Base-by-base conservation (phyloP, 2,113 vertebrate species). In the Myxocyprinus asiaticus region DNA sequence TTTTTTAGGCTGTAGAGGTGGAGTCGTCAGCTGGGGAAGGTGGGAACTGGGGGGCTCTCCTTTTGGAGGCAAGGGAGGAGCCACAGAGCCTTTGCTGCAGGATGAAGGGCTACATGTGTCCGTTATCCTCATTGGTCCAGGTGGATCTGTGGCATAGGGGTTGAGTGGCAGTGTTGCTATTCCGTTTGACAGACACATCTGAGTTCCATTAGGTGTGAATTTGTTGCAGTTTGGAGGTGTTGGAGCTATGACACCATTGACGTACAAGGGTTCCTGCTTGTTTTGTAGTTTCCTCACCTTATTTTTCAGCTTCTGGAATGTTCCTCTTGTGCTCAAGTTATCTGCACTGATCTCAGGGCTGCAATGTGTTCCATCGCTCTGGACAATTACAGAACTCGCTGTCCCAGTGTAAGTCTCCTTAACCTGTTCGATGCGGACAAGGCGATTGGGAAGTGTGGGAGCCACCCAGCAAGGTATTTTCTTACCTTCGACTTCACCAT, bases 401-500 rank as follows among this genome's bases (percentile, higher is more conserved):
- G 85, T 88, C 0, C 94, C 94, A 0, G 94, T 95, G 81, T 95
- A 94, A 0, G 94, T 96, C 86, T 97, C 95, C 83, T 86, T 94
- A 87, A 96, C 93, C 75, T 88, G 90, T 50, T 96, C 94, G 0
- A 92, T 90, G 44, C 83, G 88, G 67, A 94, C 81, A 56, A 87
- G 85, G 59, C 90, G 90, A 48, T 88, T 86, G 0, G 92, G 90
- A 3, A 89, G 89, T 10, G 89, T 86, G 4, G 92, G 91, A 33
- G 93, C 87, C 72, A 90, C 88, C 90, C 88, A 90, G 48, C 90
- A 80, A 0, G 90, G 91, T 10, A 87, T 81, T 8, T 11, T 50
- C 44, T 56, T 83, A 58, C 73, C 44, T 15, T 76, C 75, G 2
- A n/a, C 47, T 62, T 77, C 83, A 81, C 77, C 79, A 70, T 72